phyloP scores from a whole-genome alignment of 1,140 invertebrate species.

The Adoxophyes honmai region DNA sequence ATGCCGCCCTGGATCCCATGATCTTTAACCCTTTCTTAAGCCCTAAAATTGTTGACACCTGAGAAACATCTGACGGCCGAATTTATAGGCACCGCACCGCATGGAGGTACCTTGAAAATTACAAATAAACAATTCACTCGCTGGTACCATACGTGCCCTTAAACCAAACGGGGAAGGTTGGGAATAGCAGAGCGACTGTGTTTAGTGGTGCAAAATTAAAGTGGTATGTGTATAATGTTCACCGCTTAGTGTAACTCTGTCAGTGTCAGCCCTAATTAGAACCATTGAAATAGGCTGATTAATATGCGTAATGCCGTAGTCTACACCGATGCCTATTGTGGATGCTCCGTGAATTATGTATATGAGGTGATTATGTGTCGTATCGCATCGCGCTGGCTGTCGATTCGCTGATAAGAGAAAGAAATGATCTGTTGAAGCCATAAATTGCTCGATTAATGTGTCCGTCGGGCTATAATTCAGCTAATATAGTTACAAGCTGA shows the following conservation, averaged over 20 bases:
- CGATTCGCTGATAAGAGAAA: constrained; percentile 10
- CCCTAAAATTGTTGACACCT: constrained; percentile 11
- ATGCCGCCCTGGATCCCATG: no score
- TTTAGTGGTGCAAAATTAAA: background rate
- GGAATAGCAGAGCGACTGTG: background rate
- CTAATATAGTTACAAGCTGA: no score
- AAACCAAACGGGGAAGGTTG: background rate
- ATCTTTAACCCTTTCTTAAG: background rate
- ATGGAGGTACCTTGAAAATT: background rate
- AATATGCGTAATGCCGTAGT: constrained; percentile 58
- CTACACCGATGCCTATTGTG: constrained; percentile 28
- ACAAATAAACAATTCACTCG: no score
- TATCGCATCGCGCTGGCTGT: constrained; percentile 7
- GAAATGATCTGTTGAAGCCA: constrained; percentile 6
- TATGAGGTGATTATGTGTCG: constrained; percentile 12
- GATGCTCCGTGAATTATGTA: constrained; percentile 14
- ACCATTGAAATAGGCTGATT: constrained; percentile 69
- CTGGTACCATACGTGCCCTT: no score
- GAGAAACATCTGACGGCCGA: constrained; percentile 11
- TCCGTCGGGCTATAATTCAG: no score
- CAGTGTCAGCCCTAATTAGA: constrained; percentile 65
- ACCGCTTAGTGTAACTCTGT: constrained; percentile 60
- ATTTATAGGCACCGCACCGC: constrained; percentile 13
- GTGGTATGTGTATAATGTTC: constrained; percentile 35
- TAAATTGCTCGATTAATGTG: background rate